Evolutionary conservation across 2,888 invertebrate genomes (phyloP), one percentile per base, ranked within the genome.

Genomic region (Macaria notata): DNA sequence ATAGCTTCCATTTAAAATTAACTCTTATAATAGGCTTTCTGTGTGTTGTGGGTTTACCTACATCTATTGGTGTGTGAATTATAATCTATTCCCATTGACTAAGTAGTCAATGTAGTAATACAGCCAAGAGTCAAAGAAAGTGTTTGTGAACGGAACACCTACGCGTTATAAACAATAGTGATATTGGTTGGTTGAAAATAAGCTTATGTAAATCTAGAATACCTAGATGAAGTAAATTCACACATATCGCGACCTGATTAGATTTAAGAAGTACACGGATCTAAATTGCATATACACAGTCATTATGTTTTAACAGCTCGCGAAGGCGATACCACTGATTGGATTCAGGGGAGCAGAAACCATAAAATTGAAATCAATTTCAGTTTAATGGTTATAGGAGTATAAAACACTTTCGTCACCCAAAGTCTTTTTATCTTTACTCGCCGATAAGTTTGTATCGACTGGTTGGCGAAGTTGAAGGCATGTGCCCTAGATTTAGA

Each of bases 281-380:
- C 75, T 75, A 78, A 84, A 84, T 80, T 78, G 80, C 75, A 76
- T 76, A 79, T 76, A 79, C 79, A 66, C 63, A 56, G 49, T 87
- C 81, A 86, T 88, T 85, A 86, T 81, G 83, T 82, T 88, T 88
- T 85, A 88, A 88, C 83, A 80, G 83, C 85, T 81, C 74, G 84
- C 82, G 79, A 73, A 76, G 79, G 80, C 89, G 88, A 90, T 90
- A 90, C 85, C 86, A 85, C 81, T 89, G 87, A 90, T 90, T 90
- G 90, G 88, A 88, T 89, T 88, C 89, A 84, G 83, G 85, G 78
- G 82, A 88, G 83, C 87, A 87, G 83, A 88, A 86, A 88, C 88
- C 87, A 88, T 91, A 89, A 91, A 91, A 89, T 88, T 84, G 82
- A 89, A 90, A 91, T 91, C 88, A 90, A 90, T 89, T 90, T 89